Base-by-base conservation (phyloP, 1,140 invertebrate species). In the Sinonovacula constricta region DNA sequence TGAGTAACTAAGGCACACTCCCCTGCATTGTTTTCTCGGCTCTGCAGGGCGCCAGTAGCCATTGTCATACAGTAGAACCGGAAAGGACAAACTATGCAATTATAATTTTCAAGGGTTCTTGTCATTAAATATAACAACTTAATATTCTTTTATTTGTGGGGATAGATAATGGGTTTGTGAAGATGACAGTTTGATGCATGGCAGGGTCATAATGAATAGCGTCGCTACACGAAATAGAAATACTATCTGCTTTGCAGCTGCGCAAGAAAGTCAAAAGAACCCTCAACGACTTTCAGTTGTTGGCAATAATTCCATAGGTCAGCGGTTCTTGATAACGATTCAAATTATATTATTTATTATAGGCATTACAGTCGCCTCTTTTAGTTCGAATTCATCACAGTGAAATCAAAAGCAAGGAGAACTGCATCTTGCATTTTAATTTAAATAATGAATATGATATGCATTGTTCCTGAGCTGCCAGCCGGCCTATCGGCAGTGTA, bases 361-460 rank as follows among this genome's bases (percentile, higher is more conserved):
- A 53, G 56, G 39, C 62, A 76, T 76, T 76, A 76, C 67, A 22
- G n/a, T 2, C 67, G 72, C 72, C 72, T 63, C 56, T 28, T 53
- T n/a, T 66, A 76, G 45, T 31, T 59, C 39, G 59, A 76, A 63
- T 76, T 76, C 72, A 76, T 66, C 62, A 76, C 62, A 63, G 24
- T 26, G 72, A 67, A 76, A 76, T 67, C 18, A 62, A 76, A 67
- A 76, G n/a, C n/a, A 76, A 76, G 72, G 33, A 63, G 56, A 33
- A 66, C 56, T 76, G 30, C 51, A 76, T 76, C 72, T 76, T 76
- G 72, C 72, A 76, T 76, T 76, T 76, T 76, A 67, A 76, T 76
- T 76, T 76, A 63, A 67, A 76, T 76, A 76, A 76, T 76, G 72
- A 76, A 76, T 76, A 76, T 76, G 62, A 76, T 76, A 76, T 49